Evolutionary conservation across 2,888 invertebrate species (phyloP).

Genomic region (Coronaproctus castanopsis): DNA sequence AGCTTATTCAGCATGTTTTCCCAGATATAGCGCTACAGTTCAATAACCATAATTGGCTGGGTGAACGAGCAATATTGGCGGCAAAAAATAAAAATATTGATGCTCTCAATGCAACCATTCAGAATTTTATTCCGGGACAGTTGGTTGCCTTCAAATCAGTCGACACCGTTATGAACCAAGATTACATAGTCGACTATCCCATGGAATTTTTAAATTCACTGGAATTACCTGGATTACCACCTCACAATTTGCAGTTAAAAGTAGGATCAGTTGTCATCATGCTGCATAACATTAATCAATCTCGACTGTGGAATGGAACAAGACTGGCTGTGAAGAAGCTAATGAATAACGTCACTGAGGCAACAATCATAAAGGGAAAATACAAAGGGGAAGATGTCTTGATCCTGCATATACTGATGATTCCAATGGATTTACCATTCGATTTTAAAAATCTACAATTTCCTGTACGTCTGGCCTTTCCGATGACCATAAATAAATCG

Average conservation of each 20-base stretch:
- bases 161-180: not conserved
- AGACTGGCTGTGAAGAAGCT: constrained; percentile 2
- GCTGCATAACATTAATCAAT: not conserved
- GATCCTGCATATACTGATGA: not conserved
- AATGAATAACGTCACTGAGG: constrained; percentile 3
- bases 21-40: constrained; percentile 3
- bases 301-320: constrained; percentile 1
- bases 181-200: not conserved
- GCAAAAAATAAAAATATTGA: constrained; percentile 18
- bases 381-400: not conserved
- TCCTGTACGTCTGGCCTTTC: constrained; percentile 6
- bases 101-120: constrained; percentile 12
- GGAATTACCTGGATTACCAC: constrained; percentile 1
- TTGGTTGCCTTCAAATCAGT: constrained; percentile 10
- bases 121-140: constrained; percentile 18
- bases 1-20: constrained; percentile 6
- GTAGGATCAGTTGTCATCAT: constrained; percentile 1
- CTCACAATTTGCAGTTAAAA: constrained; percentile 2
- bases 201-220: constrained; percentile 4
- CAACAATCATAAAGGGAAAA: constrained; percentile 1
- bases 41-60: constrained; percentile 11
- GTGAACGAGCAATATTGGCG: constrained; percentile 23
- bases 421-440: not conserved
- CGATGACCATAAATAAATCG: constrained; percentile 18
- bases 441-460: not conserved